Evolutionary conservation across 2,113 vertebrate species (phyloP).

Genomic region (Heterotilapia buettikoferi): DNA sequence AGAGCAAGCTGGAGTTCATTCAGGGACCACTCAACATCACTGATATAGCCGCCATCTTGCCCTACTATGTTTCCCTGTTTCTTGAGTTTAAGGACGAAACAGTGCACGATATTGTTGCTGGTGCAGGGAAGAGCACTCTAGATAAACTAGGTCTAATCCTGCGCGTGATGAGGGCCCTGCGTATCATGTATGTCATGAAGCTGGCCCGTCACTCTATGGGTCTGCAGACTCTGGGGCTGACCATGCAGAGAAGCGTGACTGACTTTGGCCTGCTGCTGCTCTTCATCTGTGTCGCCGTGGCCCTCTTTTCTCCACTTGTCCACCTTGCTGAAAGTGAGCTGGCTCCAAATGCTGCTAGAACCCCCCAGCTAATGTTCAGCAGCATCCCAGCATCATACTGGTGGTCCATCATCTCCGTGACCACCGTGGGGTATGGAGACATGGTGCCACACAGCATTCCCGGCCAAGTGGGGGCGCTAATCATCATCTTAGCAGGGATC

Average conservation of each 20-base stretch:
- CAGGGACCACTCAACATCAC: constrained; percentile 67
- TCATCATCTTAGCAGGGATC: constrained; percentile 81
- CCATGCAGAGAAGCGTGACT: constrained; percentile 74
- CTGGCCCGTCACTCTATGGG: constrained; percentile 85
- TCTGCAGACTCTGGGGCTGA: constrained; percentile 84
- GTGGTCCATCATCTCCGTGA: constrained; percentile 94
- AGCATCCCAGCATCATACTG: constrained; percentile 81
- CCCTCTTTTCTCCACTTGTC: constrained; percentile 73
- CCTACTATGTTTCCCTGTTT: constrained; percentile 84
- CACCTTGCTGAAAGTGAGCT: constrained; percentile 84
- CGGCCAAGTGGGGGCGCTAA: constrained; percentile 83
- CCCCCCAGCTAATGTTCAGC: neutral
- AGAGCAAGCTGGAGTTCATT: constrained; percentile 62
- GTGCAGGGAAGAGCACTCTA: neutral
- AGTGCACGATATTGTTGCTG: neutral
- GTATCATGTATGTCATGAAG: constrained; percentile 85
- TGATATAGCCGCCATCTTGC: constrained; percentile 83
- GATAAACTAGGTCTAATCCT: neutral
- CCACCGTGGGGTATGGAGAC: constrained; percentile 87
- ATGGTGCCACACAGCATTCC: constrained; percentile 87
- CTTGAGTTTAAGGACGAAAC: constrained; percentile 66
- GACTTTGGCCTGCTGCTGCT: constrained; percentile 85
- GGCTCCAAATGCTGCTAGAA: neutral
- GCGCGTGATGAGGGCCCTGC: constrained; percentile 68
- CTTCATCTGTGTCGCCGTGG: constrained; percentile 46